Percentiles rank a stretch among this genome's conserved stretches.
Conservation (phyloP, 1,140 invertebrate species). For the Platorchestia sp. region DNA sequence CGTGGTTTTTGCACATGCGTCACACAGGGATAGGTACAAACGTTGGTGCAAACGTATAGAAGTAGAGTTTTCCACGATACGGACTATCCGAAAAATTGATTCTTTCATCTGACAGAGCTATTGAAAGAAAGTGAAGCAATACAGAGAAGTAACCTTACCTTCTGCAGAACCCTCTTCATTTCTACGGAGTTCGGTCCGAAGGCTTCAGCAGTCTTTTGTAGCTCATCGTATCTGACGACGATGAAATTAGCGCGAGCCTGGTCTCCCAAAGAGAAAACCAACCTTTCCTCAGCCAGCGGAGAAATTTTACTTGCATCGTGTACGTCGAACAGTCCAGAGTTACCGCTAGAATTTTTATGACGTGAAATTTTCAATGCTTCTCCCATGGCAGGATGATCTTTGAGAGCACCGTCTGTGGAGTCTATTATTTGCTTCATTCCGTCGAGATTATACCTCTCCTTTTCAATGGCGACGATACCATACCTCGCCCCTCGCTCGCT, state of each 20-base stretch:
- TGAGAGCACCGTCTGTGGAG: not conserved
- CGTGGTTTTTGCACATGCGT: too few relatives aligned
- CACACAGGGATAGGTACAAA: too few relatives aligned
- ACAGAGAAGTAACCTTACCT: not conserved
- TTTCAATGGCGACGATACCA: not conserved
- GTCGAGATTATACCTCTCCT: not conserved
- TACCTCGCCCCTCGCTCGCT: not conserved
- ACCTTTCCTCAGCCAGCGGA: not conserved
- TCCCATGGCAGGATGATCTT: not conserved
- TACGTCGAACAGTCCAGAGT: not conserved
- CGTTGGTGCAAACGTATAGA: too few relatives aligned
- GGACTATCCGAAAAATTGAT: too few relatives aligned
- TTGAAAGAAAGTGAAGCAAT: too few relatives aligned
- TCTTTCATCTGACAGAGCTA: too few relatives aligned
- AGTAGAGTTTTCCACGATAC: too few relatives aligned
- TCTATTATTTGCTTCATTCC: conserved; percentile 4
- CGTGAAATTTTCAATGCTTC: not conserved
- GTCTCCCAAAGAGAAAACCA: not conserved
- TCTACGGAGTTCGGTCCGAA: not conserved
- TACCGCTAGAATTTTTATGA: not conserved
- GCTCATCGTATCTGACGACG: not conserved
- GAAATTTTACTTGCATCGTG: not conserved
- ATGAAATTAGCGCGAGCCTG: conserved; percentile 28
- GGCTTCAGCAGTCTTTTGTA: not conserved
- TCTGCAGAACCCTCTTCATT: not conserved